These are phyloP conservation scores for Limnephilus marmoratus DNA, from an alignment of 2,888 invertebrate genomes.

Conservation along the genomic window DNA sequence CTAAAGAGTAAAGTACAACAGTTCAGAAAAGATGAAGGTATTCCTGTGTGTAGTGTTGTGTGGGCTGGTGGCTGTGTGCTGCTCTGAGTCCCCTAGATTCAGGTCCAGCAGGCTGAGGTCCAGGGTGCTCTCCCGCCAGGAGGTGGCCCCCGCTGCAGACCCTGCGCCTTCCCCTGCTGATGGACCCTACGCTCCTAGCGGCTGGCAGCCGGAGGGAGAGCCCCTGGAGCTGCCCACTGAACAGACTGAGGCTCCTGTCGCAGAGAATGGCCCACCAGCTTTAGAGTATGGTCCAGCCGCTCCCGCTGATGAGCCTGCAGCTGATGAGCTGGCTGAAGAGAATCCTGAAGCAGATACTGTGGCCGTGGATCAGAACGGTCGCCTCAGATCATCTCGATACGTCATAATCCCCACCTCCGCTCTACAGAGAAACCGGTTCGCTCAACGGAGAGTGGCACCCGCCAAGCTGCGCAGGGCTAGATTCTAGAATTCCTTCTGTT, in stretches of 20 bases:
- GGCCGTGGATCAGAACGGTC: no score
- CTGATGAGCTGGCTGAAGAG: conserved; percentile 25
- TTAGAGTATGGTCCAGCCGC: conserved; percentile 66
- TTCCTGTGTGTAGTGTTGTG: conserved; percentile 54
- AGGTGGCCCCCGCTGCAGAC: conserved; percentile 42
- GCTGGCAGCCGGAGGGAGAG: conserved; percentile 73
- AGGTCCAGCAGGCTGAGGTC: conserved; percentile 56
- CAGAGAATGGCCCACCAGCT: conserved; percentile 55
- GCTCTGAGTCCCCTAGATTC: conserved; percentile 54
- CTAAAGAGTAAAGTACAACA: background rate
- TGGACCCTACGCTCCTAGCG: conserved; percentile 69
- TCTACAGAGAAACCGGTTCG: no score
- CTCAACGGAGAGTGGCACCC: no score
- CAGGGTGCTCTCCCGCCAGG: conserved; percentile 57
- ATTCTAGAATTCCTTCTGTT: conserved; percentile 10
- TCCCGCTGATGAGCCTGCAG: conserved; percentile 68
- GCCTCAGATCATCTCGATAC: no score
- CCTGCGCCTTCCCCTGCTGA: conserved; percentile 8
- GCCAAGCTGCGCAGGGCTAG: conserved; percentile 37
- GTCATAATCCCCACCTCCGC: no score
- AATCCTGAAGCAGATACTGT: conserved; percentile 31
- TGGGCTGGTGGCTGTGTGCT: conserved; percentile 25
- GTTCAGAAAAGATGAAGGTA: conserved; percentile 56
- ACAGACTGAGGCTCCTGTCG: background rate
- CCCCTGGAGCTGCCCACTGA: conserved; percentile 70